Conservation (phyloP, 2,113 vertebrate genomes). For the Ophiodon elongatus region DNA sequence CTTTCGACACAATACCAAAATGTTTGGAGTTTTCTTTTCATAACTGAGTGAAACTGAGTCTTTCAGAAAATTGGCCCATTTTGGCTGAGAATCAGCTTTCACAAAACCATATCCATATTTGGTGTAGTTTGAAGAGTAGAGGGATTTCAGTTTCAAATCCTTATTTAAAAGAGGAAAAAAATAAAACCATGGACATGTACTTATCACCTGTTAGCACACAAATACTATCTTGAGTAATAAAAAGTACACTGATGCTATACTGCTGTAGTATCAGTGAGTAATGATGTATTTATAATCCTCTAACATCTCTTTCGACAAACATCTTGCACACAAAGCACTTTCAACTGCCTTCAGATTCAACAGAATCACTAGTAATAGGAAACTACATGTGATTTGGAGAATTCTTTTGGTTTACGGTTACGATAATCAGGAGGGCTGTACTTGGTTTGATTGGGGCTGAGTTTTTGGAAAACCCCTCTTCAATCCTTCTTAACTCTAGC, state of each 20-base stretch:
- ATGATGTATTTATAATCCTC: background rate
- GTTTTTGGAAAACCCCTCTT: slow-evolving; percentile 37
- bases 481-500: background rate
- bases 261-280: background rate
- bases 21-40: background rate
- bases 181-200: background rate
- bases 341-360: background rate
- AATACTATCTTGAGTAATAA: background rate
- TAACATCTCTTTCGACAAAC: background rate
- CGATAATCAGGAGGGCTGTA: background rate
- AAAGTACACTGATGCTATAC: background rate
- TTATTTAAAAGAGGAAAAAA: background rate
- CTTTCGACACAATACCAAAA: background rate
- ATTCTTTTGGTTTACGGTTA: background rate
- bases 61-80: background rate
- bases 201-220: background rate
- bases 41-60: background rate
- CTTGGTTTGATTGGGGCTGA: background rate
- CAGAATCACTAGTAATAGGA: background rate
- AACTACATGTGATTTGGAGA: background rate
- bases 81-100: background rate
- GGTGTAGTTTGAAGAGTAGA: background rate
- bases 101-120: slow-evolving; percentile 9
- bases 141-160: slow-evolving; percentile 13
- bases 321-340: slow-evolving; percentile 5